Conservation (phyloP, 2,797 vertebrate species). For the Hoplostethus atlanticus region DNA sequence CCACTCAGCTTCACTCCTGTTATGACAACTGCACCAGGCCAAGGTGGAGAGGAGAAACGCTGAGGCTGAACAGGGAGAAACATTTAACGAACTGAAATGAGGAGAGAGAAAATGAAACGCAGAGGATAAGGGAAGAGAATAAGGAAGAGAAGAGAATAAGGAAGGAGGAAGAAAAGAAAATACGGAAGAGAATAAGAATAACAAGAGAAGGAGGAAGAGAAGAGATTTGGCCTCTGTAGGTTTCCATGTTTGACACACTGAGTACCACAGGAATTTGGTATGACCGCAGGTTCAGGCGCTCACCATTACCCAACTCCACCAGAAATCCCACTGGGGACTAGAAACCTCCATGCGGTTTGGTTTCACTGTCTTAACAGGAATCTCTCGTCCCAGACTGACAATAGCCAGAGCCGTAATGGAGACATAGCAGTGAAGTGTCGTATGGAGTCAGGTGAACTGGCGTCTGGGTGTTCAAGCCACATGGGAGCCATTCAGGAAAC, state of each 20-base stretch:
- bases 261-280: slow-evolving; percentile 63
- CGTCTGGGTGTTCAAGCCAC: slow-evolving; percentile 44
- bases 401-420: slow-evolving; percentile 65
- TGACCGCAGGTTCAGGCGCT: slow-evolving; percentile 63
- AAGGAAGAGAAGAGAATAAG: slow-evolving; percentile 6
- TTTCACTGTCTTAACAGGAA: slow-evolving; percentile 69
- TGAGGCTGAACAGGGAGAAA: slow-evolving; percentile 12
- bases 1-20: slow-evolving; percentile 49
- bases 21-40: slow-evolving; percentile 52
- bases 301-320: slow-evolving; percentile 60
- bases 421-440: slow-evolving; percentile 63
- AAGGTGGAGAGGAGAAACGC: slow-evolving; percentile 30
- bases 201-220: not conserved
- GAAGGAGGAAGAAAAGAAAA: not conserved
- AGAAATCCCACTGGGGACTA: slow-evolving; percentile 60
- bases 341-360: slow-evolving; percentile 63
- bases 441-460: slow-evolving; percentile 58
- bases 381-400: slow-evolving; percentile 60
- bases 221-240: slow-evolving; percentile 14
- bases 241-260: slow-evolving; percentile 65
- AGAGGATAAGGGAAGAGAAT: not conserved
- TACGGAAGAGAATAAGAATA: not conserved
- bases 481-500: slow-evolving; percentile 37
- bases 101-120: not conserved
- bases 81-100: not conserved